Base-by-base conservation (phyloP, 2,113 vertebrate genomes). In the Pelmatolapia mariae region DNA sequence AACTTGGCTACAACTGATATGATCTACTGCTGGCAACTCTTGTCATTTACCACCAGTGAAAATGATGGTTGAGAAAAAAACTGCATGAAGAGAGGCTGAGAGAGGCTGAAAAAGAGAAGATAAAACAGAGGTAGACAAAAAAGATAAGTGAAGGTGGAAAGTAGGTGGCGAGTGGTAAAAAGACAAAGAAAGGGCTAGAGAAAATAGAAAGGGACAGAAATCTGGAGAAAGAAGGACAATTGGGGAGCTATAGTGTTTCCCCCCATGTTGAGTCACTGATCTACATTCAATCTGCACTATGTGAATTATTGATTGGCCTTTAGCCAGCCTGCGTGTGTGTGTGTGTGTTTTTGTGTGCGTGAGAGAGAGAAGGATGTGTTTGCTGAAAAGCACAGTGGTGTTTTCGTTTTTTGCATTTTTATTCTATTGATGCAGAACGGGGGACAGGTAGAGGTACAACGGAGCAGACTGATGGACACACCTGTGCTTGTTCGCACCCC, bases 231-330 rank as follows among this genome's bases (percentile, higher is more conserved):
- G 29, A 63, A 47, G 50, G 57, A 81, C 76, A 86, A 63, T 52
- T 76, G 79, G 59, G 81, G 78, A 85, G 82, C 15, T 24, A 83
- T 54, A 68, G 33, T 68, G 33, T 68, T 68, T 38, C 33, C 86
- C 83, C 85, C 89, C 86, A 85, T 93, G 93, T 94, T 93, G 93
- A 94, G 94, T 93, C 93, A 92, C 89, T 94, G 94, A 95, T 94
- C 89, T 94, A 90, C 85, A 94, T 94, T 94, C 93, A 94, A 89
- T 94, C 92, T 94, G 92, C 91, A 89, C 90, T 90, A 88, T 93
- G 89, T 93, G 90, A 94, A 93, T 92, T 93, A 95, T 95, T 93
- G 93, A 95, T 93, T 94, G 93, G 93, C 90, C 92, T 94, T 94
- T 93, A 87, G 93, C 92, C 92, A 89, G 87, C 47, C 40, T 22